Conservation (phyloP, 2,113 vertebrate species). For the Percopsis transmontana region DNA sequence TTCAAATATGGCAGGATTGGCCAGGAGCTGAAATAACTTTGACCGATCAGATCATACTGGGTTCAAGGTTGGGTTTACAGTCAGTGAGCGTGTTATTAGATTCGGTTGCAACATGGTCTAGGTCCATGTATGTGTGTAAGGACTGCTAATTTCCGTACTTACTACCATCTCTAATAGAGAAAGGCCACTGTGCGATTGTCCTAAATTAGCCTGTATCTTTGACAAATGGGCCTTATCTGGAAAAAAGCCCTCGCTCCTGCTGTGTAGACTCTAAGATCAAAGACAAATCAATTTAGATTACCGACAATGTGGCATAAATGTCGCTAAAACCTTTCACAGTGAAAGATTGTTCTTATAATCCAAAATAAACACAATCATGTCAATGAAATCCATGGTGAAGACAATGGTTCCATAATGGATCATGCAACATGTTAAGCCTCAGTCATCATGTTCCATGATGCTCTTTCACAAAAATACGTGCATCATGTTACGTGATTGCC, state of each 20-base stretch:
- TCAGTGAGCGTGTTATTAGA: slow-evolving; percentile 38
- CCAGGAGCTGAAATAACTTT: slow-evolving; percentile 49
- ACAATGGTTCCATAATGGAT: slow-evolving; percentile 66
- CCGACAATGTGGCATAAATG: slow-evolving; percentile 55
- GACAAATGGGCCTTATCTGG: slow-evolving; percentile 39
- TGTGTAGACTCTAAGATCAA: slow-evolving; percentile 51
- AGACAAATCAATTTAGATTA: slow-evolving; percentile 50
- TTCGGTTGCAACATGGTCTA: slow-evolving; percentile 51
- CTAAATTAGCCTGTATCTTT: slow-evolving; percentile 61
- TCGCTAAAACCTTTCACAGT: slow-evolving; percentile 60
- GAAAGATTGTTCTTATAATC: slow-evolving; percentile 55
- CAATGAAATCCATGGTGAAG: slow-evolving; percentile 58
- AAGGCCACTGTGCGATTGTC: slow-evolving; percentile 82
- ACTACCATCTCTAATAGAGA: slow-evolving; percentile 66
- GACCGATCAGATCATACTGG: slow-evolving; percentile 41
- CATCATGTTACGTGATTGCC: slow-evolving; percentile 46
- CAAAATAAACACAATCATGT: slow-evolving; percentile 60
- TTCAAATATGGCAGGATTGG: slow-evolving; percentile 50
- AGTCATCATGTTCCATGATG: slow-evolving; percentile 63
- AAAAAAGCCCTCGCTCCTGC: slow-evolving; percentile 59
- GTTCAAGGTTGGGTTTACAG: slow-evolving; percentile 48
- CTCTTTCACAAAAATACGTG: slow-evolving; percentile 76
- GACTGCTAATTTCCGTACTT: slow-evolving; percentile 52
- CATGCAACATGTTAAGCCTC: slow-evolving; percentile 70
- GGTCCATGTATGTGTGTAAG: slow-evolving; percentile 43